A percentile compares a stretch with the other conserved stretches of the same genome.
phyloP scores from a whole-genome alignment of 2,797 vertebrate genomes.

The Paratrypauchen microcephalus region DNA sequence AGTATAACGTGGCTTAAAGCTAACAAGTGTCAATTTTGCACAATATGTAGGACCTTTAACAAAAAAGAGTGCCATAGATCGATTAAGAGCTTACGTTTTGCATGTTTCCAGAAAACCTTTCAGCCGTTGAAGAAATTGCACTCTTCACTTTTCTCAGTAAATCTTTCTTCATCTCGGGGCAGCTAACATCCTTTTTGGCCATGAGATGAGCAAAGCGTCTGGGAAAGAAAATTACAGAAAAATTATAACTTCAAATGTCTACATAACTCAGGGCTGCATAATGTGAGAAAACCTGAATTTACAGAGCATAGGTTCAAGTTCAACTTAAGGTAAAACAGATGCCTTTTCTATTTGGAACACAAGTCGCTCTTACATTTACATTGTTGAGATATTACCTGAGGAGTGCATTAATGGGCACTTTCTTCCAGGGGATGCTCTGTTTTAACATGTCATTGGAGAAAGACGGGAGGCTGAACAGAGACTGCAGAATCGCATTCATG shows the following conservation, averaged over 20 bases:
- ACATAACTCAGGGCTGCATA: no score
- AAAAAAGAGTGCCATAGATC: no score
- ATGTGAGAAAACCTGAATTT: no score
- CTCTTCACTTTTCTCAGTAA: constrained; percentile 95
- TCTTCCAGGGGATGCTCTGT: constrained; percentile 95
- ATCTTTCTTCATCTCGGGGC: constrained; percentile 94
- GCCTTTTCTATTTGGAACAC: no score
- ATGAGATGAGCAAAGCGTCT: constrained; percentile 96
- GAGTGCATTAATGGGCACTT: constrained; percentile 90
- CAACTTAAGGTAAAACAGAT: no score
- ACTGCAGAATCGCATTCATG: constrained; percentile 98
- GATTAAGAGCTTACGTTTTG: constrained; percentile 88
- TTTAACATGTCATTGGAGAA: constrained; percentile 95
- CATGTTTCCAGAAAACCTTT: constrained; percentile 98
- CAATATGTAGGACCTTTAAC: no score
- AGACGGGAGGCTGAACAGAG: constrained; percentile 95
- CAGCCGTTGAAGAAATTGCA: constrained; percentile 96
- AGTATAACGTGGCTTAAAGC: no score
- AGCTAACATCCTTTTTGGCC: constrained; percentile 93
- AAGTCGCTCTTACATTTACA: no score
- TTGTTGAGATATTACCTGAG: constrained; percentile 79
- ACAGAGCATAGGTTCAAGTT: no score
- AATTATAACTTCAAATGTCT: background rate
- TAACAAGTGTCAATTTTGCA: no score
- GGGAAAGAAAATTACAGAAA: background rate